These are phyloP conservation scores for Zosterops japonicus DNA, from an alignment of 2,113 vertebrate species.

Conservation along the genomic window DNA sequence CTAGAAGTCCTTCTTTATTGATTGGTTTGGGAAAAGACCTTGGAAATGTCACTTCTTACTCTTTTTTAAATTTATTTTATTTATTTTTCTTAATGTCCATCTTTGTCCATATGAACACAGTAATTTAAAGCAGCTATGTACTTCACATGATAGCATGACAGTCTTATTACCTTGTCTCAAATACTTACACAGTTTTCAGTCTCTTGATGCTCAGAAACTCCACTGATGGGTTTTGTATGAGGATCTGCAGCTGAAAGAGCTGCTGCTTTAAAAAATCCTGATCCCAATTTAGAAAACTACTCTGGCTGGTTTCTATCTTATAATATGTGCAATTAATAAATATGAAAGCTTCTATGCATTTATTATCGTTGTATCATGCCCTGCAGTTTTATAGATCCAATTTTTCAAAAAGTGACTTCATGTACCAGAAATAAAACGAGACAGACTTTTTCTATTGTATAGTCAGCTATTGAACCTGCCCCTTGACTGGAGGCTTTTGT, in stretches of 20 bases:
- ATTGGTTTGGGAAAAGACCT: not conserved
- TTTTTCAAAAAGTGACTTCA: constrained; percentile 21
- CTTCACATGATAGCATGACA: not conserved
- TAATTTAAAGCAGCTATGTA: not conserved
- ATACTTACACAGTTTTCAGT: not conserved
- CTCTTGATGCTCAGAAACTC: not conserved
- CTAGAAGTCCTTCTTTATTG: not conserved
- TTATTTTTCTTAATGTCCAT: not conserved
- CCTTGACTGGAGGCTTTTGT: not conserved
- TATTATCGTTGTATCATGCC: constrained; percentile 9
- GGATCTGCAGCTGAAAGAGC: not conserved
- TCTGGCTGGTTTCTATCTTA: not conserved
- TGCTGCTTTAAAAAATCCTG: constrained; percentile 9
- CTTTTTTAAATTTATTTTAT: not conserved
- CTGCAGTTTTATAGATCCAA: constrained; percentile 26
- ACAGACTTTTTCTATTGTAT: not conserved
- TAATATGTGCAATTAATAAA: constrained; percentile 47
- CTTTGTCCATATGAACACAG: not conserved
- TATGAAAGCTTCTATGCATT: constrained; percentile 41
- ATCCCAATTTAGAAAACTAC: constrained; percentile 33
- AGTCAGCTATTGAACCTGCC: not conserved
- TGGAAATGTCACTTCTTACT: not conserved
- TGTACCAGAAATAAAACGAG: constrained; percentile 30
- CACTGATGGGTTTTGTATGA: not conserved
- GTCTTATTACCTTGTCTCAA: not conserved